These are phyloP conservation scores for Cacoxenus indagator DNA, from an alignment of 2,888 invertebrate genomes.

Conservation along the genomic window DNA sequence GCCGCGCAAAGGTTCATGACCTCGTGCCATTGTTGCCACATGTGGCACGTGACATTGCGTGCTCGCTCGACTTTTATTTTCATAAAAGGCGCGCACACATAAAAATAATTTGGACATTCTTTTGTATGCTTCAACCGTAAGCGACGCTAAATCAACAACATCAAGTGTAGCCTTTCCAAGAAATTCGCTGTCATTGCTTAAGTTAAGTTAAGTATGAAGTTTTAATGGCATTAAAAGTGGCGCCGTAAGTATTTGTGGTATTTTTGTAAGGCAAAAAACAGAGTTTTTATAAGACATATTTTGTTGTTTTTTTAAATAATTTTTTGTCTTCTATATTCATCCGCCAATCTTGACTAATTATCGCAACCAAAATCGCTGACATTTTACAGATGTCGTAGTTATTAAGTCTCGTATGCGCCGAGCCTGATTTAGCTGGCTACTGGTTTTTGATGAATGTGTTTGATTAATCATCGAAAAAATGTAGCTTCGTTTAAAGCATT, in stretches of 20 bases:
- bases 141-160: background rate
- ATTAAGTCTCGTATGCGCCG: conserved; percentile 26
- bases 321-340: conserved; percentile 2
- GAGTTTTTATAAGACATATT: background rate
- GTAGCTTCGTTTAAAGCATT: conserved; percentile 36
- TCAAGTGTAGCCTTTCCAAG: background rate
- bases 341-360: conserved; percentile 41
- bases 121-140: background rate
- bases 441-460: conserved; percentile 38
- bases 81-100: background rate
- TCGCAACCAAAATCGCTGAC: conserved; percentile 43
- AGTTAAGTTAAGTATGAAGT: background rate
- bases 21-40: background rate
- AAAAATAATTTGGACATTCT: background rate
- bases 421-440: conserved; percentile 34
- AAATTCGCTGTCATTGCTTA: background rate
- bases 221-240: background rate
- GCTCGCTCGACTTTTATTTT: background rate
- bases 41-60: conserved; percentile 18
- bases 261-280: background rate
- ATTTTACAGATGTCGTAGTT: conserved; percentile 44
- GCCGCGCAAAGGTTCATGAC: conserved; percentile 1
- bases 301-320: conserved; percentile 21
- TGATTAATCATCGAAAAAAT: conserved; percentile 39
- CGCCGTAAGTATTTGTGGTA: background rate